These are phyloP conservation scores for Tyto alba DNA, from an alignment of 2,113 vertebrate genomes.

Conservation along the genomic window DNA sequence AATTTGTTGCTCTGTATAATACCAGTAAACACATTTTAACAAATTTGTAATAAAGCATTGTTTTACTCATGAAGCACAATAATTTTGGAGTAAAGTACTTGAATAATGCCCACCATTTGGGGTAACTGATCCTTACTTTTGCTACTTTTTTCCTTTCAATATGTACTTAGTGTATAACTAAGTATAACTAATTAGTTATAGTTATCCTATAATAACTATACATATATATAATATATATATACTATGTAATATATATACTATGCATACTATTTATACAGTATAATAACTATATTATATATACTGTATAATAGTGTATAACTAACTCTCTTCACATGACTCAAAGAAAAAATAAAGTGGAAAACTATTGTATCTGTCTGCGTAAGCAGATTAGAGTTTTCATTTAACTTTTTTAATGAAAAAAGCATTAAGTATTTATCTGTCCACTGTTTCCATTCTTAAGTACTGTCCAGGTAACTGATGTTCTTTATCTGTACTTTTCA, in stretches of 20 bases:
- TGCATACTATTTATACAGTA: too few relatives aligned
- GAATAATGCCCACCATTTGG: neutral
- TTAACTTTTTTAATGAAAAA: neutral
- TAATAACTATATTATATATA: too few relatives aligned
- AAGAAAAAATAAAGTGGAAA: neutral
- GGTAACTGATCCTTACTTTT: neutral
- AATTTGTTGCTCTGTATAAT: neutral
- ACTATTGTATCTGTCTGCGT: neutral
- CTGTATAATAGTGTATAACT: too few relatives aligned
- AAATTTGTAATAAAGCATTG: neutral
- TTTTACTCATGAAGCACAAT: neutral
- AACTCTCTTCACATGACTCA: neutral
- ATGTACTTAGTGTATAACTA: neutral
- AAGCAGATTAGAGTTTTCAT: neutral
- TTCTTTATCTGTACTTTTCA: neutral
- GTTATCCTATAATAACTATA: too few relatives aligned
- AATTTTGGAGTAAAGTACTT: neutral
- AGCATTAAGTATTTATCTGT: neutral
- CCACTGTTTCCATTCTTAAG: neutral
- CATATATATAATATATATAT: too few relatives aligned
- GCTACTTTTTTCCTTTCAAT: neutral
- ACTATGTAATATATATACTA: too few relatives aligned
- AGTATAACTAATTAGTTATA: too few relatives aligned
- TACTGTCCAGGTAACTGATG: neutral
- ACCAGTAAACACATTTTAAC: neutral